Base-by-base conservation (phyloP, 92 coral and sea anemone genomes). In the Pocillopora grandis region DNA sequence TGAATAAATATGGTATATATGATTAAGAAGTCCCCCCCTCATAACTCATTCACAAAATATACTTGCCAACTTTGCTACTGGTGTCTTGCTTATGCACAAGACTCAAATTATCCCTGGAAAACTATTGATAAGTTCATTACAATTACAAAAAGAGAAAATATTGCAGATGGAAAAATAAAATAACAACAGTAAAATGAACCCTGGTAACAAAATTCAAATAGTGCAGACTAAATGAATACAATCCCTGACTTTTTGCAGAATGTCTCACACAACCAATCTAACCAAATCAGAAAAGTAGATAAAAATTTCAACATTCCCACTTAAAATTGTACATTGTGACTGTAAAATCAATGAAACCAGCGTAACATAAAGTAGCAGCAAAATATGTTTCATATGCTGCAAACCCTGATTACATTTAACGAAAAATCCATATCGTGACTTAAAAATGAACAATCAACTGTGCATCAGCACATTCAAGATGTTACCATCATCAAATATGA, bases 381-480 rank as follows among this genome's bases (percentile, higher is more conserved):
- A 42, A 42, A 3, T 3, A 3, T 42, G 52, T 42, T 42, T 42
- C 52, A 42, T 42, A 14, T 70, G 35, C 42, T 17, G 18, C 55
- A 35, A 35, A 13, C 55, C 13, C 13, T 0, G 56, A 27, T 70
- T 59, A 12, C 36, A 9, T 15, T 15, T 33, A 59, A n/a, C 8
- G 62, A 37, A 35, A 59, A 19, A 35, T 65, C 48, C 52, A 42
- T 3, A 42, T 42, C 8, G 7, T 64, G 37, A 65, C 9, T 78
- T 52, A 10, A 48, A 64, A 42, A 65, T 37, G 62, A 2, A 12
- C n/a, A 15, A 31, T 12, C 21, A 31, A 42, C n/a, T 64, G 16
- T 60, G n/a, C 80, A 58, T 14, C 9, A 19, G 66, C 62, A 63
- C 31, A 19, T 20, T 78, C 82, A 78, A 78, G 62, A 42, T 11